Conservation (phyloP, 2,888 invertebrate genomes). For the Sturmia bella region DNA sequence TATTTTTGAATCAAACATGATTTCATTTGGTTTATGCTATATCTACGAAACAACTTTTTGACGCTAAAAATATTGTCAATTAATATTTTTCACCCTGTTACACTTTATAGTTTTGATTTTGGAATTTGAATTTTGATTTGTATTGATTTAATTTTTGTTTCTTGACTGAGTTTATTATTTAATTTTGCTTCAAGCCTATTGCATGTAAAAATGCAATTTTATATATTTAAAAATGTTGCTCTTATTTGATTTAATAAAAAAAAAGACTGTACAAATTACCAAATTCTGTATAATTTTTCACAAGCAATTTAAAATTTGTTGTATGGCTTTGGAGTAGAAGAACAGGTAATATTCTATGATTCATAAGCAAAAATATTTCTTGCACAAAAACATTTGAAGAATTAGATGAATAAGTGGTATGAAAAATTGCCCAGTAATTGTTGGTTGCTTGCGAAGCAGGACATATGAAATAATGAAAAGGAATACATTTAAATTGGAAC, state of each 20-base stretch:
- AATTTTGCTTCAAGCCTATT: slow-evolving; percentile 57
- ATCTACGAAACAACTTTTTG: too few species aligned
- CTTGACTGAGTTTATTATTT: slow-evolving; percentile 35
- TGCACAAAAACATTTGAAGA: slow-evolving; percentile 8
- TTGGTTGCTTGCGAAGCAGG: neutral
- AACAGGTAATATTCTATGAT: slow-evolving; percentile 52
- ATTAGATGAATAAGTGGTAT: neutral
- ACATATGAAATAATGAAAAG: too few species aligned
- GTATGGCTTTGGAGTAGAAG: slow-evolving; percentile 24
- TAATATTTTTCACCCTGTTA: slow-evolving; percentile 26
- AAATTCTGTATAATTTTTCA: slow-evolving; percentile 24
- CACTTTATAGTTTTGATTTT: neutral
- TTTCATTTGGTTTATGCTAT: too few species aligned
- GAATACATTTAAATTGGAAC: too few species aligned
- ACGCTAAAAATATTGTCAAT: neutral
- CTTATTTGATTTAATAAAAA: slow-evolving; percentile 14
- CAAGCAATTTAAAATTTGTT: slow-evolving; percentile 48
- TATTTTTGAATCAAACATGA: too few species aligned
- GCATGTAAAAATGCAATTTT: slow-evolving; percentile 71
- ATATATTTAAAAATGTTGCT: slow-evolving; percentile 29
- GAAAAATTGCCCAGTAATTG: neutral
- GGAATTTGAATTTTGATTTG: slow-evolving; percentile 41
- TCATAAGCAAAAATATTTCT: slow-evolving; percentile 37
- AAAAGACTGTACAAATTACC: slow-evolving; percentile 59
- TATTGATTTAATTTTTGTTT: slow-evolving; percentile 29